These are phyloP conservation scores for Drepanosiphum platanoidis DNA, from an alignment of 2,888 invertebrate species.

Conservation along the genomic window DNA sequence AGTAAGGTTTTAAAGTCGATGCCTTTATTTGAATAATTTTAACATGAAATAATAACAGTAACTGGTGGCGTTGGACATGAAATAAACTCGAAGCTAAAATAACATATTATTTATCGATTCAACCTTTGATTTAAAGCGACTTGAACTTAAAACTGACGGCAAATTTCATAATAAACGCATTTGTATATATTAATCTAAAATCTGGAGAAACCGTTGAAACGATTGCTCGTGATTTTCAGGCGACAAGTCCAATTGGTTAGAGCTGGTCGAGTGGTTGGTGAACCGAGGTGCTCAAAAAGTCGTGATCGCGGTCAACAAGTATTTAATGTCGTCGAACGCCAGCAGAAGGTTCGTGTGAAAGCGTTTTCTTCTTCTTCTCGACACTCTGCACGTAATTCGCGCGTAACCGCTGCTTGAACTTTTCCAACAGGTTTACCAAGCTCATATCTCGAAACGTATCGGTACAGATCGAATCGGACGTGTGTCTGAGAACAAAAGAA, in stretches of 20 bases:
- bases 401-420: background rate
- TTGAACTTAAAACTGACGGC: too few species aligned
- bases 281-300: slow-evolving; percentile 61
- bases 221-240: too few species aligned
- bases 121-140: too few species aligned
- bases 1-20: background rate
- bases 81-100: too few species aligned
- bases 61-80: background rate
- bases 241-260: slow-evolving; percentile 47
- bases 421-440: slow-evolving; percentile 6
- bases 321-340: background rate
- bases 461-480: background rate
- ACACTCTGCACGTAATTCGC: background rate
- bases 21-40: slow-evolving; percentile 10
- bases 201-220: too few species aligned
- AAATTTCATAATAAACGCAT: too few species aligned
- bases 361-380: background rate
- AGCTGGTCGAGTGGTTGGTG: slow-evolving; percentile 63
- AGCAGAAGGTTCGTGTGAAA: slow-evolving; percentile 35
- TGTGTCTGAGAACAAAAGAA: background rate
- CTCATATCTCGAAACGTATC: slow-evolving; percentile 12
- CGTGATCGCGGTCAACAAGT: slow-evolving; percentile 38
- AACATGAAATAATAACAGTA: background rate
- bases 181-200: too few species aligned
- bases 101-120: too few species aligned